These are phyloP conservation scores for Tricholauxania praeusta DNA, from an alignment of 2,888 invertebrate genomes.

Conservation along the genomic window DNA sequence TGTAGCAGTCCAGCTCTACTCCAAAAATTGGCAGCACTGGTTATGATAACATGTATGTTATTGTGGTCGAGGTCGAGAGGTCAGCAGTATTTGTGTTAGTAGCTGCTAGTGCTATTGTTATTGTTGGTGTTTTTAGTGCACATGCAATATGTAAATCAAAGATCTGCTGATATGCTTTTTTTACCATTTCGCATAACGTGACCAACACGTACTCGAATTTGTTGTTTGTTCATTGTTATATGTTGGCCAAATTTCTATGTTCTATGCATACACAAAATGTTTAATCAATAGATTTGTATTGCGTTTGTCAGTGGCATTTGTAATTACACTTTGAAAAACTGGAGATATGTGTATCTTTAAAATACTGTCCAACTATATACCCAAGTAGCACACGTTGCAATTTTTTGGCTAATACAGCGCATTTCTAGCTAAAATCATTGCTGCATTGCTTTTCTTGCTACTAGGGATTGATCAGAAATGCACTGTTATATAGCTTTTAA, in stretches of 20 bases:
- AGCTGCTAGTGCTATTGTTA: slow-evolving; percentile 6
- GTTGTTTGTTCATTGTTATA: neutral
- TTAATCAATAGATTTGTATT: slow-evolving; percentile 60
- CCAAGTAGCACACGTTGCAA: too few relatives aligned
- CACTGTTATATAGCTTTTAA: too few relatives aligned
- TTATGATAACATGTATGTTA: slow-evolving; percentile 6
- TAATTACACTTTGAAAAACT: too few relatives aligned
- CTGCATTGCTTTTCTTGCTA: too few relatives aligned
- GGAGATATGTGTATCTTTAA: too few relatives aligned
- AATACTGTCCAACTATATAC: too few relatives aligned
- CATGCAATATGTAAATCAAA: slow-evolving; percentile 33
- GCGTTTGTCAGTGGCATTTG: neutral
- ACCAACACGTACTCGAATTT: neutral
- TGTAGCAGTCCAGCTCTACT: neutral
- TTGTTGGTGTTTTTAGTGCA: slow-evolving; percentile 6
- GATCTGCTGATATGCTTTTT: slow-evolving; percentile 12
- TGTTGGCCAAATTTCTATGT: slow-evolving; percentile 41
- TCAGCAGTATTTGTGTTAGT: neutral
- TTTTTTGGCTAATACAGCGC: too few relatives aligned
- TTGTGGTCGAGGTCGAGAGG: neutral
- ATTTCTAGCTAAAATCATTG: too few relatives aligned
- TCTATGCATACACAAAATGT: slow-evolving; percentile 65
- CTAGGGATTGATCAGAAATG: too few relatives aligned
- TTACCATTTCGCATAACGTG: neutral
- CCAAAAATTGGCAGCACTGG: slow-evolving; percentile 13